phyloP scores from a whole-genome alignment of 2,113 vertebrate genomes.

The Panthera uncia region DNA sequence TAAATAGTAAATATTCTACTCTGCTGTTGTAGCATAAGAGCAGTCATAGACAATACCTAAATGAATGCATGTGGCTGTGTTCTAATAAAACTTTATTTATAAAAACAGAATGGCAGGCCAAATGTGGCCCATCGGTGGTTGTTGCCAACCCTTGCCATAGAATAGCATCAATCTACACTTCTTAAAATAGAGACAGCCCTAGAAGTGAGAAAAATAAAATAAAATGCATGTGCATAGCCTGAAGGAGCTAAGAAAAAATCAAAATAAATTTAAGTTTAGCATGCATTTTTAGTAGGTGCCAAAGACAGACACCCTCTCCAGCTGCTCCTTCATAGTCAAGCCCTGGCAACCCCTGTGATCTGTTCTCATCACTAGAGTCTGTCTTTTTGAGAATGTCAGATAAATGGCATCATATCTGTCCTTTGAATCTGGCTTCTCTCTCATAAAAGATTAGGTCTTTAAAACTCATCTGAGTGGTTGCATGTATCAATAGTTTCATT shows the following conservation, averaged over 20 bases:
- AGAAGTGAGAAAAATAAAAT: neutral
- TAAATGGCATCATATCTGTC: neutral
- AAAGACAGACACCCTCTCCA: neutral
- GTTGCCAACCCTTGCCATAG: neutral
- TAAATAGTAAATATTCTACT: neutral
- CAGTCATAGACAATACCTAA: neutral
- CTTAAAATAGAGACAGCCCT: neutral
- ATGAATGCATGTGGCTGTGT: neutral
- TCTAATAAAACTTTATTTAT: neutral
- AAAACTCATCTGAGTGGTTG: neutral
- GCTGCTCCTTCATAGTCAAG: fast-evolving
- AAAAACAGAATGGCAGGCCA: neutral
- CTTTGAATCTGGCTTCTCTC: neutral
- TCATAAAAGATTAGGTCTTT: neutral
- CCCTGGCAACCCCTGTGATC: neutral
- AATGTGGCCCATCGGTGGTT: neutral
- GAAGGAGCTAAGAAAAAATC: neutral
- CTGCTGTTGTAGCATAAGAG: neutral
- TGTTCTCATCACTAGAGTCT: neutral
- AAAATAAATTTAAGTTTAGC: neutral
- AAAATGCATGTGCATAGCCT: neutral
- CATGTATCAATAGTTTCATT: neutral
- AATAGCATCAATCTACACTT: neutral
- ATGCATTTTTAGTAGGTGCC: neutral
- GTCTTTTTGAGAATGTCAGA: neutral